A percentile compares a stretch with the other conserved stretches of the same genome.
phyloP scores from a whole-genome alignment of 37 sponge, comb jelly and placozoan species.

The Beroe ovata region DNA sequence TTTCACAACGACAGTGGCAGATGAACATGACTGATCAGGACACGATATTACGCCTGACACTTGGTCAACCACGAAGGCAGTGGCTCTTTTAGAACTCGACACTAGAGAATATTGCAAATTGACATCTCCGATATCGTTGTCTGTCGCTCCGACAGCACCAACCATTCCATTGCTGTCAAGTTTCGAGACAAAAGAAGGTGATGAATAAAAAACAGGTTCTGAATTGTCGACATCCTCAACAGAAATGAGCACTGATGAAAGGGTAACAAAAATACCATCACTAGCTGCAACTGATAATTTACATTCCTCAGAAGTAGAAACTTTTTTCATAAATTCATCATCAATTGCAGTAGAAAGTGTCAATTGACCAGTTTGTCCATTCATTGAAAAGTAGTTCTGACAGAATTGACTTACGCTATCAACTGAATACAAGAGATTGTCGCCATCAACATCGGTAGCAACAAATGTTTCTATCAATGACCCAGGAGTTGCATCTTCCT shows the following conservation, averaged over 20 bases:
- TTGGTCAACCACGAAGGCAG: background rate
- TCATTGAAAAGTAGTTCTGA: background rate
- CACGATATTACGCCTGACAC: conserved; percentile 12
- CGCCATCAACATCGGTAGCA: conserved; percentile 58
- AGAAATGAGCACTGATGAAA: background rate
- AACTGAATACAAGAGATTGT: background rate
- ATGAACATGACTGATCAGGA: background rate
- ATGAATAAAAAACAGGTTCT: conserved; percentile 31
- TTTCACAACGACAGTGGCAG: background rate
- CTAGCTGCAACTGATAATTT: conserved; percentile 3
- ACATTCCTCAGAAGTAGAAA: background rate
- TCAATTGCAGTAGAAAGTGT: conserved; percentile 19
- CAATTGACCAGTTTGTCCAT: conserved; percentile 4
- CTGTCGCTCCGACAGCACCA: conserved; percentile 43
- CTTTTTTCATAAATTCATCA: background rate
- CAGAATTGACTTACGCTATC: background rate
- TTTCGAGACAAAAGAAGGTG: background rate
- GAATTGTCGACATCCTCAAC: background rate
- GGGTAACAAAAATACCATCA: conserved; percentile 7
- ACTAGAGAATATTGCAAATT: background rate
- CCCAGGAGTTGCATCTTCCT: background rate
- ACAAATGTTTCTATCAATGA: background rate
- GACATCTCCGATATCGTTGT: background rate
- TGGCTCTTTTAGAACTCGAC: background rate
- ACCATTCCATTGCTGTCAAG: background rate